Base-by-base conservation (phyloP, 2,888 invertebrate genomes). In the Meghimatium bilineatum region DNA sequence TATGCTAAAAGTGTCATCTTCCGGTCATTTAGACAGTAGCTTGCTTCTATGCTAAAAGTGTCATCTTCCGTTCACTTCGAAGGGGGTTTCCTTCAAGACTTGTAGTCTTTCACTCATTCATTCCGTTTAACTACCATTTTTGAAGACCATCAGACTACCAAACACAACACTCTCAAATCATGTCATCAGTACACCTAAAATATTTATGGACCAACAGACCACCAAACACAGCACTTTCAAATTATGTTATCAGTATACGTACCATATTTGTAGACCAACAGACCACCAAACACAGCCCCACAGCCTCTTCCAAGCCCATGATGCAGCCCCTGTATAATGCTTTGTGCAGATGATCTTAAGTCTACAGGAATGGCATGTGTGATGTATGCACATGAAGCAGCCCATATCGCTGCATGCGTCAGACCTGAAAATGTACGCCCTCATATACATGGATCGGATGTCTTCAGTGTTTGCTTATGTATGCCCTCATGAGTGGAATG, bases 351-450 rank as follows among this genome's bases (percentile, higher is more conserved):
- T 49, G 97, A 96, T 86, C 98, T 96, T 88, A 98, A 95, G 87
- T 97, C 96, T 75, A 96, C 96, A 26, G 99, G 99, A 20, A 98
- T 97, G 91, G 97, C 97, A 94, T 99, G 98, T 20, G 98, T 97
- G 91, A 99, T 97, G 94, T 99, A 99, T 26, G 99, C 99, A 94
- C 98, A 98, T 92, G 98, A 98, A 17, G 99, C 98, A 0, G 99
- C 81, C 81, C 81, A 82, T 10, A 77, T 60, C 10, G 76, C 69
- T 14, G 82, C 67, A 38, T 69, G 69, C 2, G 77, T 82, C 34
- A 76, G 26, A 3, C 77, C 67, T 67, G 75, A 60, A 60, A 56
- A 23, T 56, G 44, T 44, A 44, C 12, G 12, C 44, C 12, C 44
- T 44, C 12, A 5, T 44, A 44, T 29, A 44, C 12, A 44, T 44